phyloP scores from a whole-genome alignment of 1,140 invertebrate genomes.

The Drosophila virilis region DNA sequence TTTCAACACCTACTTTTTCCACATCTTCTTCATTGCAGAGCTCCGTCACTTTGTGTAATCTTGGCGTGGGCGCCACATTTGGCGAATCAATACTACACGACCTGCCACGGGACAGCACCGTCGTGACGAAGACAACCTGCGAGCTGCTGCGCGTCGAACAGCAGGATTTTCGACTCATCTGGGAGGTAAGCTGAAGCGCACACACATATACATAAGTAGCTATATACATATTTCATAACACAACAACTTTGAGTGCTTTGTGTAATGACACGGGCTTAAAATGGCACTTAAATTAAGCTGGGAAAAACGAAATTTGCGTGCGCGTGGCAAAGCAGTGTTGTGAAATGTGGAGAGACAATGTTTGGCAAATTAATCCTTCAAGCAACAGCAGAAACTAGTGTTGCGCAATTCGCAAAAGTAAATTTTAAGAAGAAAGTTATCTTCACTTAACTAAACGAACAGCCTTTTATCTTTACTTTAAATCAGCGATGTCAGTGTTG shows the following conservation, averaged over 20 bases:
- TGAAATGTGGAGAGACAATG: background rate
- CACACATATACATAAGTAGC: background rate
- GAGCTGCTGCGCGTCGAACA: slow-evolving; percentile 91
- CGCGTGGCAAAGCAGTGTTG: background rate
- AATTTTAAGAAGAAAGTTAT: no score
- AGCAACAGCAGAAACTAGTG: no score
- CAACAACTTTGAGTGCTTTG: slow-evolving; percentile 16
- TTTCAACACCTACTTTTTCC: slow-evolving; percentile 20
- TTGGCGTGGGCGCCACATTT: slow-evolving; percentile 91
- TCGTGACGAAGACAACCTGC: slow-evolving; percentile 90
- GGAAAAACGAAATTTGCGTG: background rate
- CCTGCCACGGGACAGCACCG: slow-evolving; percentile 89
- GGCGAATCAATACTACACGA: slow-evolving; percentile 91
- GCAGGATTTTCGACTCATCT: slow-evolving; percentile 90
- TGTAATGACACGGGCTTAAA: slow-evolving; percentile 26
- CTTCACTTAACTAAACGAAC: no score
- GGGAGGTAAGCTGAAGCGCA: slow-evolving; percentile 87
- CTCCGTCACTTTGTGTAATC: slow-evolving; percentile 87
- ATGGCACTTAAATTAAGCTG: background rate
- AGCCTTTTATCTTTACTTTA: no score
- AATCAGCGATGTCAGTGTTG: no score
- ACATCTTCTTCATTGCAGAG: slow-evolving; percentile 85
- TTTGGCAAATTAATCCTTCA: no score
- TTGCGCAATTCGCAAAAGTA: no score
- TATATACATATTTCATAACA: slow-evolving; percentile 19